These are phyloP conservation scores for Ceratoteleas bidentatus DNA, from an alignment of 1,140 invertebrate genomes.

Conservation along the genomic window DNA sequence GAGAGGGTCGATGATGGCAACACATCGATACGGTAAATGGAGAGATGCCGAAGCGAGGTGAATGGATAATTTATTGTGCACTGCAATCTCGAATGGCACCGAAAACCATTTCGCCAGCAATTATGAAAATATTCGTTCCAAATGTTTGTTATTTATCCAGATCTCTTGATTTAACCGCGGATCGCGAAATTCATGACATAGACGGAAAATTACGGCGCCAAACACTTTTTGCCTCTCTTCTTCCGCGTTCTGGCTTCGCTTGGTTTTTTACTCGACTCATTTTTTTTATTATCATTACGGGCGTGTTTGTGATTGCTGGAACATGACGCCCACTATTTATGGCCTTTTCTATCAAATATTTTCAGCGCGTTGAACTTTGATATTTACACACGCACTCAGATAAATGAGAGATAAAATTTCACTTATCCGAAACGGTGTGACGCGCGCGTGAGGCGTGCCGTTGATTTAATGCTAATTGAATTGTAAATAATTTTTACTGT, in stretches of 20 bases:
- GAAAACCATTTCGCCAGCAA: conserved; percentile 61
- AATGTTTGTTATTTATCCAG: conserved; percentile 51
- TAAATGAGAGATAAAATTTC: conserved; percentile 57
- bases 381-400: conserved; percentile 37
- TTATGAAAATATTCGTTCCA: conserved; percentile 56
- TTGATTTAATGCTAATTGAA: conserved; percentile 63
- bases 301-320: conserved; percentile 22
- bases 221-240: conserved; percentile 10
- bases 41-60: conserved; percentile 47
- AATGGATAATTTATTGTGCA: conserved; percentile 65
- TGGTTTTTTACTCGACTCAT: conserved; percentile 2
- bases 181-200: conserved; percentile 47
- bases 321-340: conserved; percentile 48
- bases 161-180: conserved; percentile 38
- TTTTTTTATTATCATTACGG: conserved; percentile 16
- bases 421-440: conserved; percentile 36
- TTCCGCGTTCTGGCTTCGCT: conserved; percentile 8
- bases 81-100: conserved; percentile 60
- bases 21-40: conserved; percentile 57
- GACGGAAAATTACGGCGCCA: conserved; percentile 42
- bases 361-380: conserved; percentile 40
- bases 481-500: conserved; percentile 50
- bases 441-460: not conserved
- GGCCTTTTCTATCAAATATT: conserved; percentile 51
- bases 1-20: conserved; percentile 38